Evolutionary conservation across 1,140 invertebrate genomes (phyloP).

Genomic region (Bombus affinis): DNA sequence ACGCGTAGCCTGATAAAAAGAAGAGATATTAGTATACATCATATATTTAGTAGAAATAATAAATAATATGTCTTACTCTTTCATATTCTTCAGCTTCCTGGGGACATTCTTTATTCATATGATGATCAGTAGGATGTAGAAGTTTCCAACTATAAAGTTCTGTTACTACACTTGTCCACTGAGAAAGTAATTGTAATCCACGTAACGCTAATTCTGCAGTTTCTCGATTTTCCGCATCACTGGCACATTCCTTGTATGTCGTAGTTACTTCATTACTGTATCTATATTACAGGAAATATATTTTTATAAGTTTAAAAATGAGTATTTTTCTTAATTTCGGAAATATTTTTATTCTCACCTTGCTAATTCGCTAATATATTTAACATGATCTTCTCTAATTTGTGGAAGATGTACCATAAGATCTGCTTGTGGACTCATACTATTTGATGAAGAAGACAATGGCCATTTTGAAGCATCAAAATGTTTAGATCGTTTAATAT

Average conservation of each 20-base stretch:
- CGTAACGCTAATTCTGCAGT: conserved; percentile 95
- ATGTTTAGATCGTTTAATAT: conserved; percentile 97
- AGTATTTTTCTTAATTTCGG: neutral
- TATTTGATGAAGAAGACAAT: conserved; percentile 89
- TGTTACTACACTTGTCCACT: conserved; percentile 98
- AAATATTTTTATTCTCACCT: conserved; percentile 84
- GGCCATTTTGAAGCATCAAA: conserved; percentile 98
- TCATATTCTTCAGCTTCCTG: conserved; percentile 99
- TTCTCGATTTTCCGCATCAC: conserved; percentile 96
- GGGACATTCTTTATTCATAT: conserved; percentile 97
- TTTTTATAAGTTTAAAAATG: neutral
- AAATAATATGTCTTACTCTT: conserved; percentile 84
- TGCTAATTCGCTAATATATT: conserved; percentile 98
- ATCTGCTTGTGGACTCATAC: conserved; percentile 96
- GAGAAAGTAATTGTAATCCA: conserved; percentile 96
- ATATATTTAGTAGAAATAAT: neutral
- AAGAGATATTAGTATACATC: conserved; percentile 10
- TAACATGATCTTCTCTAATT: conserved; percentile 98
- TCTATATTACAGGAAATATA: conserved; percentile 59
- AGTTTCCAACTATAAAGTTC: conserved; percentile 99
- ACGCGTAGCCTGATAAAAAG: conserved; percentile 89
- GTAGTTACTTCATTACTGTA: conserved; percentile 88
- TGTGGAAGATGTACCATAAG: conserved; percentile 97
- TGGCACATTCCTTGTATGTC: conserved; percentile 95
- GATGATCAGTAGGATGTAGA: conserved; percentile 98